Evolutionary conservation across 2,888 invertebrate species (phyloP), one percentile per base, ranked within the genome.

Genomic region (Thereva nobilitata): DNA sequence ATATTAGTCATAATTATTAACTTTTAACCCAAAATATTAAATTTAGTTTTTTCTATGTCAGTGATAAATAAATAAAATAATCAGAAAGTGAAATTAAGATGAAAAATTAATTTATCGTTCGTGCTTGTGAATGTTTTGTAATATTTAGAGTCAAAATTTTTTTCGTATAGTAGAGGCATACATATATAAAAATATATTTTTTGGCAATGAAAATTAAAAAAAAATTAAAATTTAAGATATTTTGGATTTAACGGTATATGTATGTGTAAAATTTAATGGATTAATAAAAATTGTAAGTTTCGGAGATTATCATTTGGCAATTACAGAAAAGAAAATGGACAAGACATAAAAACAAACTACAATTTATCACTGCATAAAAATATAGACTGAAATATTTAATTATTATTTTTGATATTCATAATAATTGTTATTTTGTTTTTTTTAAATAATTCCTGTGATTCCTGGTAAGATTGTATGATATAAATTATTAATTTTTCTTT

Each of bases 381-480:
- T 50, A n/a, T 50, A 61, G 40, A 50, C 61, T 61, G 61, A 61
- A 40, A 23, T 23, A 23, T 23, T 23, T 23, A 23, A 23, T 23
- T 23, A 2, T 23, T 23, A 23, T 23, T 23, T 23, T 23, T 23
- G 49, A 50, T 61, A 61, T 23, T 61, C 42, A 41, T 50, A 50
- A 12, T 1, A 34, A 40, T 40, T 40, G 38, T 49, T 50, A 40
- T 41, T 55, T 0, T 5, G 6, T 55, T 55, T 10, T 55, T 23
- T 50, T 49, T 61, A 61, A 49, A 42, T 50, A 50, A 61, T 61
- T 61, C 61, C 68, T 68, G 68, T 68, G 68, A 65, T 68, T 68
- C 68, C 68, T 68, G 68, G 47, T 47, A 38, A 49, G 54, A 65
- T 23, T 23, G 23, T 23, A 23, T 23, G 23, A 23, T 23, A 23